Evolutionary conservation across 2,113 vertebrate genomes (phyloP), one percentile per base, ranked within the genome.

Genomic region (Pollachius pollachius): DNA sequence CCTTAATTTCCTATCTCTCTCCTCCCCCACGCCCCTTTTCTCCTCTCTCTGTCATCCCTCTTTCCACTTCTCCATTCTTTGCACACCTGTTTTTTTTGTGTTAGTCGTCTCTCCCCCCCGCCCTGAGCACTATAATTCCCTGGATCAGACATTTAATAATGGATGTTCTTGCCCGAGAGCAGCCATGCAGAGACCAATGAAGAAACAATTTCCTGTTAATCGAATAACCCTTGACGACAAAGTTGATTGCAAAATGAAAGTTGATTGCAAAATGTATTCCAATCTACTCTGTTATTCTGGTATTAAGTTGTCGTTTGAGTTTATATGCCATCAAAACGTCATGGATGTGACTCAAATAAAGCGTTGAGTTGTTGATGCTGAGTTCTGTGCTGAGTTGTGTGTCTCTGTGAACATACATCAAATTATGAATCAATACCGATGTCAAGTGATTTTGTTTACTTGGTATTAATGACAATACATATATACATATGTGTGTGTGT

Each of bases 31-130:
- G 17, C 54, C 16, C n/a, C 52, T 21, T 56, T 52, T 34, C 64
- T 27, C 60, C 58, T 64, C 19, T 52, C 60, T 72, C 48, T 37
- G 4, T 68, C 70, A 69, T 58, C 23, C 11, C 62, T 23, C 8
- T 13, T 56, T 68, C 69, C 16, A 41, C 70, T 71, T 64, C 69
- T 68, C 70, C 67, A 4, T 13, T 54, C 52, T 54, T 13, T 5
- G 48, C 65, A 58, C 70, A 66, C 70, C 65, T 66, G 57, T 76
- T 76, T 70, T 41, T 71, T 64, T 69, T 52, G 21, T 27, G 17
- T n/a, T 5, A 68, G 64, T 41, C 66, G 8, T 16, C 7, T 23
- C 17, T 23, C 21, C 6, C 37, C 6, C 65, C 15, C 57, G 4
- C 13, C 37, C 52, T 72, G 37, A 41, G 37, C 37, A 7, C 27